phyloP scores from a whole-genome alignment of 1,140 invertebrate genomes.

The Drosophila repleta region DNA sequence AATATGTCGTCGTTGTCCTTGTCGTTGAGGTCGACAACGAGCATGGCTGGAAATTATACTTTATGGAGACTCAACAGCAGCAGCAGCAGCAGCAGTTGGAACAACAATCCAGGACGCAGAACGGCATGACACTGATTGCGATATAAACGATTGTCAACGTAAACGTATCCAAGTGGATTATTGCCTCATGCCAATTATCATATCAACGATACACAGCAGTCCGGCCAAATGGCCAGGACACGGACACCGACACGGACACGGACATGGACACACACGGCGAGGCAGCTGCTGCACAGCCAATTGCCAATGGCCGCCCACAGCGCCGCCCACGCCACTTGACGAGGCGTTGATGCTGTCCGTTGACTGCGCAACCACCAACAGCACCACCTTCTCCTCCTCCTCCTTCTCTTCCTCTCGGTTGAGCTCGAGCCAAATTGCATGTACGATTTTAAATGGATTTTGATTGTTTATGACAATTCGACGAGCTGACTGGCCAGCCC shows the following conservation, averaged over 20 bases:
- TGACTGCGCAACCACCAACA: conserved; percentile 51
- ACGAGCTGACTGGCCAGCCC: conserved; percentile 68
- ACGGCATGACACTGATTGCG: conserved; percentile 79
- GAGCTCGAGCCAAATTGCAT: conserved; percentile 65
- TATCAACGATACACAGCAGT: conserved; percentile 76
- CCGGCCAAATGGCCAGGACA: conserved; percentile 36
- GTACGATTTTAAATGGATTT: conserved; percentile 82
- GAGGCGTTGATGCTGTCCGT: conserved; percentile 52
- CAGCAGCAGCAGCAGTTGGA: conserved; percentile 41
- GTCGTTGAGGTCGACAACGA: conserved; percentile 39
- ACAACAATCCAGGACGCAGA: conserved; percentile 50
- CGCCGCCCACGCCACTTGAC: conserved; percentile 41
- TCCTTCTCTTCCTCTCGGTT: conserved; percentile 14
- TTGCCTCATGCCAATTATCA: conserved; percentile 82
- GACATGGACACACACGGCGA: conserved; percentile 20
- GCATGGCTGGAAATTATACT: conserved; percentile 73
- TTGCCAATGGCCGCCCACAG: conserved; percentile 41
- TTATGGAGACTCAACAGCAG: conserved; percentile 53
- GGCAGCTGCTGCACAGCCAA: conserved; percentile 49
- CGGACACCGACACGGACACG: background rate
- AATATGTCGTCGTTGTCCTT: conserved; percentile 65
- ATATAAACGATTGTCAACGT: conserved; percentile 83
- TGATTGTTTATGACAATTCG: conserved; percentile 81
- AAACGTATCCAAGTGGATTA: conserved; percentile 82
- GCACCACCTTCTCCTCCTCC: background rate